A percentile compares a stretch with the other conserved stretches of the same genome.
These are phyloP conservation scores for Corythoichthys haematopterus DNA, from an alignment of 2,113 vertebrate genomes.

Conservation along the genomic window DNA sequence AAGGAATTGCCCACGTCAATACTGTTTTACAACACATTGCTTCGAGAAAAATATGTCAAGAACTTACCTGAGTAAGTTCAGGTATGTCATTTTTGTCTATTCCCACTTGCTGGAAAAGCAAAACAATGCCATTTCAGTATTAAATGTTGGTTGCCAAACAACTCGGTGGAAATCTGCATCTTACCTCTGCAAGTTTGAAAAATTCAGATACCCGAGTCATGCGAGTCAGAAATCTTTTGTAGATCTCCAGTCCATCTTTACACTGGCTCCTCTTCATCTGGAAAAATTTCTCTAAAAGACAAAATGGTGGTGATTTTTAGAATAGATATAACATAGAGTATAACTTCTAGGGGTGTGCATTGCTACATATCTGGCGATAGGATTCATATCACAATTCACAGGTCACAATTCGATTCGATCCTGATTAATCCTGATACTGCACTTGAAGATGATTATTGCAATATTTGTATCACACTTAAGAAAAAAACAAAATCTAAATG, in stretches of 20 bases:
- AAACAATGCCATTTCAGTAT: conserved; percentile 40
- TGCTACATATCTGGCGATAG: no score
- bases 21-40: conserved; percentile 27
- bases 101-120: conserved; percentile 87
- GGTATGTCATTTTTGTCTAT: conserved; percentile 99
- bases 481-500: no score
- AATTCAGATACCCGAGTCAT: conserved; percentile 98
- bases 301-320: neutral
- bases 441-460: no score
- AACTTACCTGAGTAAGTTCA: conserved; percentile 92
- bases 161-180: neutral
- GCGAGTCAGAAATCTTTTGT: conserved; percentile 95
- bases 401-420: no score
- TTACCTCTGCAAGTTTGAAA: conserved; percentile 96
- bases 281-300: conserved; percentile 91
- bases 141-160: neutral
- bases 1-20: conserved; percentile 11
- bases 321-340: neutral
- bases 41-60: neutral
- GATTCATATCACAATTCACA: no score
- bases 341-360: no score
- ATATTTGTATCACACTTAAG: no score
- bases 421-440: no score
- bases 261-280: conserved; percentile 99
- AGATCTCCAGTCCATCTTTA: conserved; percentile 98